Evolutionary conservation across 2,797 vertebrate genomes (phyloP).

Genomic region (Enteromius treurensis): DNA sequence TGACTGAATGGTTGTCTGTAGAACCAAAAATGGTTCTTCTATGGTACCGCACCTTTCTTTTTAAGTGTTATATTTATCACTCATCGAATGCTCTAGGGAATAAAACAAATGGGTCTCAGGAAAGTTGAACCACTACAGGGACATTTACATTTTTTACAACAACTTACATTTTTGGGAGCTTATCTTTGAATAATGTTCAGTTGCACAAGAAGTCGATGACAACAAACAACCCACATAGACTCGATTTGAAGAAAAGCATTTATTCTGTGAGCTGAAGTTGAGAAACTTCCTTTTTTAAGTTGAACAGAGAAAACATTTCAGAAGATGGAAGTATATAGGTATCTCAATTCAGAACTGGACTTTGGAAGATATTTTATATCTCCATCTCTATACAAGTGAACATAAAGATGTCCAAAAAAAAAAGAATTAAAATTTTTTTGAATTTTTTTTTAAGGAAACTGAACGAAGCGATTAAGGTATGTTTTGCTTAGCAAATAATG

Average conservation of each 20-base stretch:
- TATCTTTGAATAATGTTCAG: not conserved
- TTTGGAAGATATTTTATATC: slow-evolving; percentile 60
- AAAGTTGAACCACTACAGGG: not conserved
- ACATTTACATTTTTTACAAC: not conserved
- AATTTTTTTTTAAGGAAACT: slow-evolving; percentile 41
- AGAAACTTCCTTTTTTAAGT: slow-evolving; percentile 67
- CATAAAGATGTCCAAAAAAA: slow-evolving; percentile 62
- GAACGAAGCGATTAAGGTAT: slow-evolving; percentile 50
- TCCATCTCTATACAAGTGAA: slow-evolving; percentile 58
- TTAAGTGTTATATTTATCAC: not conserved
- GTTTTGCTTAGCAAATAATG: slow-evolving; percentile 66
- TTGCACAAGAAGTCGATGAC: not conserved
- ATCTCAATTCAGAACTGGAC: slow-evolving; percentile 64
- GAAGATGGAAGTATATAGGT: slow-evolving; percentile 72
- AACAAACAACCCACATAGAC: not conserved
- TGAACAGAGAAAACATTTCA: slow-evolving; percentile 66
- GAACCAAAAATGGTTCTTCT: too few relatives aligned
- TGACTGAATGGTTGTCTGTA: too few relatives aligned
- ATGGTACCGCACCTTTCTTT: too few relatives aligned
- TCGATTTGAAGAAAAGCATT: slow-evolving; percentile 73
- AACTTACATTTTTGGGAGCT: not conserved
- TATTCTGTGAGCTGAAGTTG: slow-evolving; percentile 75
- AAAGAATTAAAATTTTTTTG: slow-evolving; percentile 23
- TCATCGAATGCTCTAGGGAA: not conserved
- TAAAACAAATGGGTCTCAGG: not conserved